A percentile compares a stretch with the other conserved stretches of the same genome.
Evolutionary conservation across 2,888 invertebrate species (phyloP).

Genomic region (Chorisops tibialis): DNA sequence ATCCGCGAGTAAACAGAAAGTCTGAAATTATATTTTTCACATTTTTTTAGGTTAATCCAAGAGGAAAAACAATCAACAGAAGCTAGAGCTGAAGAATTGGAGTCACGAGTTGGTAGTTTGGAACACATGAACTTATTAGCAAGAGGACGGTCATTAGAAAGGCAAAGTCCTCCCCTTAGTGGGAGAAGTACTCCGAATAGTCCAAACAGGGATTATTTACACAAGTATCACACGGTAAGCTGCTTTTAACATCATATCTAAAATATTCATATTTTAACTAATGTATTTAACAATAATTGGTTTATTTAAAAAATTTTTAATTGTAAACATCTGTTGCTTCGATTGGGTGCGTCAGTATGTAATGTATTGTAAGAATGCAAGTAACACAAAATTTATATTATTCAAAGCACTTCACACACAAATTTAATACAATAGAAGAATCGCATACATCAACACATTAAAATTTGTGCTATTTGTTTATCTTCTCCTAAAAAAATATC

Average conservation of each 20-base stretch:
- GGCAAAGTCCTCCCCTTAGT: slow-evolving; percentile 80
- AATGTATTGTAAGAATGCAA: too few relatives aligned
- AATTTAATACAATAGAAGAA: too few relatives aligned
- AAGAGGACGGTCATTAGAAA: slow-evolving; percentile 66
- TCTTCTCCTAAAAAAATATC: too few relatives aligned
- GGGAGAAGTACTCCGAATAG: slow-evolving; percentile 87
- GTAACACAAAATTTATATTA: too few relatives aligned
- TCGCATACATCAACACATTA: too few relatives aligned
- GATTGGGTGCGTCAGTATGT: too few relatives aligned
- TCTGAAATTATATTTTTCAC: too few relatives aligned
- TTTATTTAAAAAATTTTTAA: too few relatives aligned
- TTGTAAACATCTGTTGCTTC: too few relatives aligned
- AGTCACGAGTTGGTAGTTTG: slow-evolving; percentile 90
- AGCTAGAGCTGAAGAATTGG: slow-evolving; percentile 94
- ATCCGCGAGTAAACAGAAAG: too few relatives aligned
- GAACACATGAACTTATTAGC: slow-evolving; percentile 87
- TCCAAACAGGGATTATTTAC: slow-evolving; percentile 78
- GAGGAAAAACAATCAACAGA: slow-evolving; percentile 97
- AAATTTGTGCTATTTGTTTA: too few relatives aligned
- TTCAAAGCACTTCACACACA: too few relatives aligned
- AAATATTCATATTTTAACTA: neutral
- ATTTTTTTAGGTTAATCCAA: slow-evolving; percentile 62
- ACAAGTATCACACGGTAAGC: slow-evolving; percentile 96
- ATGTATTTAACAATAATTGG: neutral
- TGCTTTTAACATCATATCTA: slow-evolving; percentile 35